Evolutionary conservation across 2,113 vertebrate genomes (phyloP).

Genomic region (Gasterosteus nipponicus): DNA sequence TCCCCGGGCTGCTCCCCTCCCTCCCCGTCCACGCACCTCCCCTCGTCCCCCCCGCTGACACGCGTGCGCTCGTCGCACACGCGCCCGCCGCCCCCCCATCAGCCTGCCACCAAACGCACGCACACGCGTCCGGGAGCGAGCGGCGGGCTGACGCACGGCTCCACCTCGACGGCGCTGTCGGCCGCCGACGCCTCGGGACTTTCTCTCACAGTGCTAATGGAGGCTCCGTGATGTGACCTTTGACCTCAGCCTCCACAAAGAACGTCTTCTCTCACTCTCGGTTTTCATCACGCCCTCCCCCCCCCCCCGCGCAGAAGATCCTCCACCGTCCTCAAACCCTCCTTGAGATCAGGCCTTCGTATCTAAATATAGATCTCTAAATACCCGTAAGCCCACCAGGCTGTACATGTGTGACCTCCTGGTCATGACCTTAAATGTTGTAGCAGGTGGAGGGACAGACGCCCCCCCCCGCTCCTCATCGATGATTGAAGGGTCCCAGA

Average conservation of each 20-base stretch:
- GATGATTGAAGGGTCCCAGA: too few species aligned
- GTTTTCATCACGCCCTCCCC: too few species aligned
- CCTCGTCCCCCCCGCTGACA: slow-evolving; percentile 64
- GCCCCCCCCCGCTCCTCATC: too few species aligned
- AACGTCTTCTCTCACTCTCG: slow-evolving; percentile 8
- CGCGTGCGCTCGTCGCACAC: slow-evolving; percentile 68
- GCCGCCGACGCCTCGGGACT: slow-evolving; percentile 74
- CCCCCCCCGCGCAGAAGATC: background rate
- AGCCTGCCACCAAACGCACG: slow-evolving; percentile 53
- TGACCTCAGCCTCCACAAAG: slow-evolving; percentile 15
- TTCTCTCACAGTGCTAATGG: slow-evolving; percentile 77
- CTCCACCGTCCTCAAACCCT: background rate
- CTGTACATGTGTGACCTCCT: background rate
- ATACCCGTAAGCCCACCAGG: too few species aligned
- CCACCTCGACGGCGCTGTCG: slow-evolving; percentile 64
- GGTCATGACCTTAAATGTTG: background rate
- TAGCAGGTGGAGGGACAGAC: background rate
- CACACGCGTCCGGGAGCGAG: slow-evolving; percentile 71
- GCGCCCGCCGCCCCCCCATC: slow-evolving; percentile 58
- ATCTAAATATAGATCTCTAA: too few species aligned
- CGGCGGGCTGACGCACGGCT: slow-evolving; percentile 58
- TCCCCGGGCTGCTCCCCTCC: slow-evolving; percentile 77
- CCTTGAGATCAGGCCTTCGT: background rate
- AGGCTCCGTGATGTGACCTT: slow-evolving; percentile 61
- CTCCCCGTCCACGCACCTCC: slow-evolving; percentile 73